Conservation (phyloP, 2,888 invertebrate genomes). For the Leucophenga maculata region DNA sequence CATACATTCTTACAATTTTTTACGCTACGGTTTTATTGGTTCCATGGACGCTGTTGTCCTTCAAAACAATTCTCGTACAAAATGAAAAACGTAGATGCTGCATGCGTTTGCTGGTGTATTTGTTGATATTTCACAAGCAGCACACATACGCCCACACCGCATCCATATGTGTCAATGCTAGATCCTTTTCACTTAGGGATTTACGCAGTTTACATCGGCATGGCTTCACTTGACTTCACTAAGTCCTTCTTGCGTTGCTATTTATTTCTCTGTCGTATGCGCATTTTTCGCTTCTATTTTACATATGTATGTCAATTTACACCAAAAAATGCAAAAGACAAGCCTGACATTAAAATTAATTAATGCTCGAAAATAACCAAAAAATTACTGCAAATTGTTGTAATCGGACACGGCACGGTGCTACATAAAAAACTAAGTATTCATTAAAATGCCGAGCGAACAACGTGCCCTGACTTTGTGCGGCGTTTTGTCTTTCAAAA, state of each 20-base stretch:
- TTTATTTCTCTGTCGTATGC: not conserved
- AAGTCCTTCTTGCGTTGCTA: slow-evolving; percentile 2
- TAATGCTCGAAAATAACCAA: not conserved
- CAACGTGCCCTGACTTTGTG: not conserved
- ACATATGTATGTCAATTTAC: not conserved
- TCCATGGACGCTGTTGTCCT: not conserved
- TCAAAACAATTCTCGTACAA: not conserved
- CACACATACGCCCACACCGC: not conserved
- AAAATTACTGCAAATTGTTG: slow-evolving; percentile 6
- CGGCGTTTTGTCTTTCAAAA: not conserved
- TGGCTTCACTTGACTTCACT: slow-evolving; percentile 25
- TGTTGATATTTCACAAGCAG: not conserved
- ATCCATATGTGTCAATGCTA: not conserved
- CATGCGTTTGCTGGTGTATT: not conserved
- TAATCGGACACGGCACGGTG: slow-evolving; percentile 2
- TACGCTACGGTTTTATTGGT: not conserved
- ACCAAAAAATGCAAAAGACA: not conserved
- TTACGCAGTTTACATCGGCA: too few species aligned
- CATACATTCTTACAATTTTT: not conserved
- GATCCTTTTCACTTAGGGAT: not conserved
- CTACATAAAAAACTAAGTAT: slow-evolving; percentile 10
- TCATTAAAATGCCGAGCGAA: slow-evolving; percentile 8
- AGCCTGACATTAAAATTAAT: slow-evolving; percentile 13
- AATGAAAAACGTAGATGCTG: not conserved
- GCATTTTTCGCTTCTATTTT: too few species aligned